Base-by-base conservation (phyloP, 1,140 invertebrate species). In the Lasioglossum baleicum region DNA sequence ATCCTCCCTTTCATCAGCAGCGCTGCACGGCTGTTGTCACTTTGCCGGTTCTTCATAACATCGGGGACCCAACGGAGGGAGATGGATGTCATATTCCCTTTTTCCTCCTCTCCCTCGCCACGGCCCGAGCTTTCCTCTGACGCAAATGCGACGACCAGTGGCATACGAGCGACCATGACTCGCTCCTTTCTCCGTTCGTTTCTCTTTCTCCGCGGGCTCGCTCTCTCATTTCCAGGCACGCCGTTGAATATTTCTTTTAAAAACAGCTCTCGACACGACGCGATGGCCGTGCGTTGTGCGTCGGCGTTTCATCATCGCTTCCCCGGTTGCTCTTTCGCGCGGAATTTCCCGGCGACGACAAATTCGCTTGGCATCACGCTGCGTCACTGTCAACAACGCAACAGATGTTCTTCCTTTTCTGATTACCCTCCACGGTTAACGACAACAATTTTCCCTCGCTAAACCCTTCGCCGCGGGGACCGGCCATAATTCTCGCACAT, bases 1-100 rank as follows among this genome's bases (percentile, higher is more conserved):
- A 84, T 84, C 83, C 83, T 81, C 70, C 58, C 74, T 85, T 85
- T 84, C 83, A 84, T 85, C 83, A 76, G 64, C 83, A 76, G 64
- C 79, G 68, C 80, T 80, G 58, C 80, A 56, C 64, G 75, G 40
- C 80, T 80, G 81, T 80, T 84, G 80, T 77, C 84, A 72, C 75
- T 78, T 64, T 51, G 35, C 68, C 61, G 72, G 53, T 82, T 83
- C 84, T 69, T 75, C 69, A 13, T 77, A 67, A 67, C 61, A 68
- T 68, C 42, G 22, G 8, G 56, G 11, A 35, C 35, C 31, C 1
- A n/a, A 22, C 10, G 20, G 8, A 35, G 56, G 44, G 42, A 83
- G 73, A 73, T 66, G 76, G 65, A 72, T 69, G 56, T 13, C 64
- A 44, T 44, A 22, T 42, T 72, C 11, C 51, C 13, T 53, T 68